phyloP scores from a whole-genome alignment of 2,113 vertebrate genomes.

The Pyrgilauda ruficollis region DNA sequence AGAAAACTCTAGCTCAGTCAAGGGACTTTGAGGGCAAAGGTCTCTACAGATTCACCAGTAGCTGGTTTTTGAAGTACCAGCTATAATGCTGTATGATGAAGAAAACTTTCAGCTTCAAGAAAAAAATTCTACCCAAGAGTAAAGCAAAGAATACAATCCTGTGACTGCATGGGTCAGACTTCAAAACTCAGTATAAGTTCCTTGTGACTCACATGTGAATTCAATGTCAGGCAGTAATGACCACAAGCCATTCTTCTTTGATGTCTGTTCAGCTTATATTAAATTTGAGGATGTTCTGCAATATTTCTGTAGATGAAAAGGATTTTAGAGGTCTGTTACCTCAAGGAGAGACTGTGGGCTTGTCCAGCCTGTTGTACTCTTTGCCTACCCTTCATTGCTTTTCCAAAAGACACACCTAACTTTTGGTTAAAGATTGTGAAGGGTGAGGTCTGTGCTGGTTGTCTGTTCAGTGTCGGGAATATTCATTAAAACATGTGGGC shows the following conservation, averaged over 20 bases:
- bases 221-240: not conserved
- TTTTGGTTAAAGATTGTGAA: not conserved
- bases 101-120: not conserved
- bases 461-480: not conserved
- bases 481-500: not conserved
- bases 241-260: not conserved
- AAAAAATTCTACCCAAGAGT: not conserved
- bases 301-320: not conserved
- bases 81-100: not conserved
- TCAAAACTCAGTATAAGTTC: not conserved
- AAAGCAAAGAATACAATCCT: not conserved
- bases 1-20: conserved; percentile 1
- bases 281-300: not conserved
- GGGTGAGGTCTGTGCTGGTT: not conserved
- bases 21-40: not conserved
- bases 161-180: not conserved
- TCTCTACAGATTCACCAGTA: not conserved
- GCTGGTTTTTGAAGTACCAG: not conserved
- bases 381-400: not conserved
- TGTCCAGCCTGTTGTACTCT: not conserved
- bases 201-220: conserved; percentile 44
- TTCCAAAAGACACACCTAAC: not conserved
- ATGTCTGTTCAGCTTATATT: not conserved
- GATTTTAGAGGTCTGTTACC: not conserved
- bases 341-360: not conserved